Base-by-base conservation (phyloP, 1,140 invertebrate species). In the Cydia splendana region DNA sequence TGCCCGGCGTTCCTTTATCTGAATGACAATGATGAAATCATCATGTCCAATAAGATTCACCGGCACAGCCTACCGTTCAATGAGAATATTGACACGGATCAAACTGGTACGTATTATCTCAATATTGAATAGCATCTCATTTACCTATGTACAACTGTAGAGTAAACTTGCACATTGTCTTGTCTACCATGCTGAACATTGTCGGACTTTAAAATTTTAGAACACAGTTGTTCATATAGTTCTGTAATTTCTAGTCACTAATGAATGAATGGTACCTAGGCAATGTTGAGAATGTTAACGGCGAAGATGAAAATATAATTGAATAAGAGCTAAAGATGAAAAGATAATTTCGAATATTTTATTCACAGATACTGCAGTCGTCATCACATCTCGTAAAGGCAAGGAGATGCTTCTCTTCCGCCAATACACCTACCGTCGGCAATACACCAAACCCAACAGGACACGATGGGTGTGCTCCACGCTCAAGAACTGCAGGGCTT, bases 381-480 rank as follows among this genome's bases (percentile, higher is more conserved):
- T 91, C 0, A 91, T 93, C 34, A 91, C 91, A 9, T 91, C 90
- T 3, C 79, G 88, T 6, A 93, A 91, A 80, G 90, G 90, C 6
- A 90, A 85, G 74, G 88, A 91, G 74, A 91, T 93, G 81, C 80
- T 93, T 0, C 79, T 93, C 10, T 91, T 87, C 77, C 82, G 84
- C 2, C 83, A 85, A 13, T 92, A 87, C 67, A 93, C 91, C 0
- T 93, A 93, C 20, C 79, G 90, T 0, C 90, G 87, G 75, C 90
- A 92, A 65, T 92, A 92, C 75, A 74, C 75, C 3, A 89, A 81
- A 65, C 78, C 76, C 0, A 57, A 84, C 4, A 87, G 84, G 28
- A 76, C 78, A 3, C 84, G 90, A 75, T 93, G 92, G 92, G 85
- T 88, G 4, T 93, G 92, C 75, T 93, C 91, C 0, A 92, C 89